A percentile compares a stretch with the other conserved stretches of the same genome.
Evolutionary conservation across 2,113 vertebrate genomes (phyloP).

Genomic region (Megaleporinus macrocephalus): DNA sequence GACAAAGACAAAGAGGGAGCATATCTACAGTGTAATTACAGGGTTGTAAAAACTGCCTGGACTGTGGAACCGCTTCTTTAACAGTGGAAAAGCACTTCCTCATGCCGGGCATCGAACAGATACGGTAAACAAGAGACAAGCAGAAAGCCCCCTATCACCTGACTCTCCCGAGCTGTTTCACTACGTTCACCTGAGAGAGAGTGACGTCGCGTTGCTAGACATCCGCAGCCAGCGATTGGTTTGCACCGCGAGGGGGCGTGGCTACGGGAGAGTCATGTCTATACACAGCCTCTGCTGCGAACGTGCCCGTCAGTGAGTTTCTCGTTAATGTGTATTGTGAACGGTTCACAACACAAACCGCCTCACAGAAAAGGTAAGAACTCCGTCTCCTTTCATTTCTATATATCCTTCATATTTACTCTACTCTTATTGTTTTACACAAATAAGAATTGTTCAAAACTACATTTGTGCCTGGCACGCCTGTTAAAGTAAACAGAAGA

Average conservation of each 20-base stretch:
- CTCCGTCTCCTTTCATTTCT: not conserved
- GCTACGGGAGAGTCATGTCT: not conserved
- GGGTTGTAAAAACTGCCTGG: not conserved
- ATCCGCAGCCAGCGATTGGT: not conserved
- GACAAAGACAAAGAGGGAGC: not conserved
- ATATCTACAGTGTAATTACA: not conserved
- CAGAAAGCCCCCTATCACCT: not conserved
- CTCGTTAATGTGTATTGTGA: not conserved
- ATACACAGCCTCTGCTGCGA: not conserved
- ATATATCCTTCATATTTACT: not conserved
- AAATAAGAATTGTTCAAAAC: too few species aligned
- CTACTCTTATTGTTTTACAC: not conserved
- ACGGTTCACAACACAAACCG: not conserved
- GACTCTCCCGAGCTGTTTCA: not conserved
- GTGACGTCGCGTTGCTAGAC: not conserved
- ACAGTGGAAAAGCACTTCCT: not conserved
- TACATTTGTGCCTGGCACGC: too few species aligned
- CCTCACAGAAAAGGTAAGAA: constrained; percentile 21
- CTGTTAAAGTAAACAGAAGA: too few species aligned
- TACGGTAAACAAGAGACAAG: not conserved
- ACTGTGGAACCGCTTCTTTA: not conserved
- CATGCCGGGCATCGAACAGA: not conserved
- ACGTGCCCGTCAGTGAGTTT: not conserved
- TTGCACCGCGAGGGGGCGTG: not conserved
- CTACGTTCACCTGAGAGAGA: not conserved